Percentiles rank a stretch among this genome's conserved stretches.
Conservation (phyloP, 2,888 invertebrate species). For the Neocrepidodera transversa region DNA sequence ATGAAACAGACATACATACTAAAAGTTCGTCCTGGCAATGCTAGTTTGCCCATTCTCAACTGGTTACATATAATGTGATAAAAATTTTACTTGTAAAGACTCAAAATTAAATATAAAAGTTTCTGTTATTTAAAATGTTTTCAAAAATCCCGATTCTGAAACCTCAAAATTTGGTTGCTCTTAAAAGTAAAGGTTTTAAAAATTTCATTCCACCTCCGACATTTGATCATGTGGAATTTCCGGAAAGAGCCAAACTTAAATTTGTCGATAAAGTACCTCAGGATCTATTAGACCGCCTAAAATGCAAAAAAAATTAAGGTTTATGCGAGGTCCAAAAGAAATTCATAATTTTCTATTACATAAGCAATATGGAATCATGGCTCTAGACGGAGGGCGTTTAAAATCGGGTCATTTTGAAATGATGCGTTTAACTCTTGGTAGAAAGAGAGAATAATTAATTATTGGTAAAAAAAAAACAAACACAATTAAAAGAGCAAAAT, state of each 20-base stretch:
- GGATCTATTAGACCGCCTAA: conserved; percentile 75
- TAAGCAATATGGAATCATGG: conserved; percentile 92
- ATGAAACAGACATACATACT: too few species aligned
- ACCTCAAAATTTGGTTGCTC: conserved; percentile 33
- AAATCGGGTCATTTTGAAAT: conserved; percentile 86
- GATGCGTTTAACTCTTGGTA: conserved; percentile 78
- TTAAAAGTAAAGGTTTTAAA: conserved; percentile 68
- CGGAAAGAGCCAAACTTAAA: conserved; percentile 74
- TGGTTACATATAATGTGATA: too few species aligned
- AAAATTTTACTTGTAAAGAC: too few species aligned
- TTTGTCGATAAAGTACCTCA: conserved; percentile 77
- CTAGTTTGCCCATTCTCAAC: too few species aligned
- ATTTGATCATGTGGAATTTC: conserved; percentile 74
- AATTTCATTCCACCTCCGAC: conserved; percentile 73
- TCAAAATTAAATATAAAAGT: too few species aligned
- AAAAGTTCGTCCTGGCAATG: too few species aligned
- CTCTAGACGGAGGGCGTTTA: conserved; percentile 83
- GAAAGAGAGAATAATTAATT: conserved; percentile 87
- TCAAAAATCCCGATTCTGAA: background rate
- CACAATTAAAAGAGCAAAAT: too few species aligned
- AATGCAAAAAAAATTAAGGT: conserved; percentile 82
- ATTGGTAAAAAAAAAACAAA: too few species aligned
- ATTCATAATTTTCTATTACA: conserved; percentile 86
- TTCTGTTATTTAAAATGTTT: too few species aligned
- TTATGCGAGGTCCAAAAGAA: conserved; percentile 90